These are phyloP conservation scores for Tinamus major DNA, from an alignment of 2,797 vertebrate genomes.

Conservation along the genomic window DNA sequence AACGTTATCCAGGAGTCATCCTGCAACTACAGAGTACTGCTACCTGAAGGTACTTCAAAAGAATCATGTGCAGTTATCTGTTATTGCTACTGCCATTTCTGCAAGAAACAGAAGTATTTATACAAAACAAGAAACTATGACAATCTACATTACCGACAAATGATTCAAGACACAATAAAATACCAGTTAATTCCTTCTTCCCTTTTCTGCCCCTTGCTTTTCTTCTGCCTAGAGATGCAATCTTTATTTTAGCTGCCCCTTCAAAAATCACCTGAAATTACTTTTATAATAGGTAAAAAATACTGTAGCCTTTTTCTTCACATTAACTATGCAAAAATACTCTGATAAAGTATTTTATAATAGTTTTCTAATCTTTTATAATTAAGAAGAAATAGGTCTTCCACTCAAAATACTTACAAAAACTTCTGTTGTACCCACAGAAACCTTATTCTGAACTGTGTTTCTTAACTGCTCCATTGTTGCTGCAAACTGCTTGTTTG, in stretches of 20 bases:
- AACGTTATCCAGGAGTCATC: background rate
- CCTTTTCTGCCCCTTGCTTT: background rate
- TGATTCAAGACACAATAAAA: background rate
- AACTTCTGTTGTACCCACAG: constrained; percentile 84
- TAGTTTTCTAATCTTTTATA: background rate
- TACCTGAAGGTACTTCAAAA: background rate
- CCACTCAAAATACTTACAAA: constrained; percentile 85
- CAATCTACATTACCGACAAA: background rate
- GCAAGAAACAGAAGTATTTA: background rate
- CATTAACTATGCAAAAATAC: background rate
- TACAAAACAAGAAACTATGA: background rate
- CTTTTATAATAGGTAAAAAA: background rate
- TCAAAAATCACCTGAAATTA: background rate
- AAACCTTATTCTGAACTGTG: constrained; percentile 79
- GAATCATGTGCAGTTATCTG: background rate
- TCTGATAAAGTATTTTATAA: background rate
- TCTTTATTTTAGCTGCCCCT: background rate
- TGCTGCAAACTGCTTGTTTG: constrained; percentile 79
- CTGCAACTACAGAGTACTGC: background rate
- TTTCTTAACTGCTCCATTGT: constrained; percentile 82
- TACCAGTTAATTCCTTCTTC: background rate
- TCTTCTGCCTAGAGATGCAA: background rate
- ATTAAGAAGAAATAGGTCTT: background rate
- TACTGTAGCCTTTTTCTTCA: background rate
- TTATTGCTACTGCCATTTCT: background rate